Conservation (phyloP, 2,888 invertebrate species). For the Uropetala carovei region DNA sequence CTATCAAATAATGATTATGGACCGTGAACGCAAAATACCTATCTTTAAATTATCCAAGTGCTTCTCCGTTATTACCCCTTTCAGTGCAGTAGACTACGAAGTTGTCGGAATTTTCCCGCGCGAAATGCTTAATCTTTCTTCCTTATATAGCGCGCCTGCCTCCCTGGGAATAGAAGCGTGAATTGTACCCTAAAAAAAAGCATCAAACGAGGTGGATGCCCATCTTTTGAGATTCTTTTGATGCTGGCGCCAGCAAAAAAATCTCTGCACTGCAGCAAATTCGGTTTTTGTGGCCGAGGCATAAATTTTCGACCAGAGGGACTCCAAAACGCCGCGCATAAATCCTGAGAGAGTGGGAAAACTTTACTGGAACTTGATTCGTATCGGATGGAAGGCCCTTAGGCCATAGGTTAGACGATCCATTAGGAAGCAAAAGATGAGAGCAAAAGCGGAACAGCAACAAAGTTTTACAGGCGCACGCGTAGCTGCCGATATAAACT, state of each 20-base stretch:
- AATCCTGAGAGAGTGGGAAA: background rate
- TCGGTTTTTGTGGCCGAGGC: constrained; percentile 13
- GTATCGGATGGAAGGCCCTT: background rate
- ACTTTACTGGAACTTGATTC: background rate
- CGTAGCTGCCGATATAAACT: background rate
- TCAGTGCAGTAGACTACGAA: background rate
- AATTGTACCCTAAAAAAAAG: background rate
- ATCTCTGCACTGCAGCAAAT: constrained; percentile 32
- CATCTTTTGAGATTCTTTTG: constrained; percentile 7
- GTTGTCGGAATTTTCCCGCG: background rate
- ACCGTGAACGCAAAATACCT: no score
- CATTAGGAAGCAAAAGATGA: background rate
- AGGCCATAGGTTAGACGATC: background rate
- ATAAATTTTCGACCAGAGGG: background rate
- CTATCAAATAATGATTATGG: no score
- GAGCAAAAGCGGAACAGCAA: background rate
- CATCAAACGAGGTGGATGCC: background rate
- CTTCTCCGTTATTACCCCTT: background rate
- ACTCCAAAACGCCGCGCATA: constrained; percentile 16
- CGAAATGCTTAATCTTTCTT: background rate
- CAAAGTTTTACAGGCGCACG: constrained; percentile 10
- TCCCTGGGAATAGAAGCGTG: background rate
- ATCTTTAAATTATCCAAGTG: background rate
- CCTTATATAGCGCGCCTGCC: background rate
- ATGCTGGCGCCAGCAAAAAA: constrained; percentile 1